Percentiles rank a stretch among this genome's conserved stretches.
These are phyloP conservation scores for Halcyon smyrnensis DNA, from an alignment of 2,797 vertebrate genomes.

Conservation along the genomic window DNA sequence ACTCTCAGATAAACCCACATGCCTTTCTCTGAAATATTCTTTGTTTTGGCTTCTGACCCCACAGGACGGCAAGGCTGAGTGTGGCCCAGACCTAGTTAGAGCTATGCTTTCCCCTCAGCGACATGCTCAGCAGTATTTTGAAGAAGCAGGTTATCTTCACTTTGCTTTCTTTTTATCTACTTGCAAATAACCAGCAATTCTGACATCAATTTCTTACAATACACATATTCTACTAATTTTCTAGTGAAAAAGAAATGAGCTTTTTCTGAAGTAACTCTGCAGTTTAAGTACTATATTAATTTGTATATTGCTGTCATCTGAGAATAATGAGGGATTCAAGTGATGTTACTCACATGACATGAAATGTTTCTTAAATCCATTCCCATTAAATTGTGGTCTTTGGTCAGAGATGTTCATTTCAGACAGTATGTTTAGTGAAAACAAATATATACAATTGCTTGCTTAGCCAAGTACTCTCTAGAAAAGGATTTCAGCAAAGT, in stretches of 20 bases:
- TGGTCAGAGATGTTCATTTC: not conserved
- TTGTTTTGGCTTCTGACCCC: not conserved
- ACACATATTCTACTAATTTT: not conserved
- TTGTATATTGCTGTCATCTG: not conserved
- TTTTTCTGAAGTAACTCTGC: not conserved
- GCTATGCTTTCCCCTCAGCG: not conserved
- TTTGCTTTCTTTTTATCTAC: not conserved
- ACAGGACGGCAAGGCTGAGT: not conserved
- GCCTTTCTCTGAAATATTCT: not conserved
- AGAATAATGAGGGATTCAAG: not conserved
- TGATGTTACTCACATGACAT: not conserved
- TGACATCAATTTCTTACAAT: not conserved
- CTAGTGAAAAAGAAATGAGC: not conserved
- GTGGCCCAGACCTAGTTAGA: too few species aligned
- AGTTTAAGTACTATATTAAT: not conserved
- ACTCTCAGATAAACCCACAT: not conserved
- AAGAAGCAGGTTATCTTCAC: not conserved
- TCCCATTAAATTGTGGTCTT: not conserved
- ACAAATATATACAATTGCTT: not conserved
- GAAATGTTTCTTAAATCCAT: not conserved
- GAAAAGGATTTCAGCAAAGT: not conserved
- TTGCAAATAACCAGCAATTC: not conserved
- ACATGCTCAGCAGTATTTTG: not conserved
- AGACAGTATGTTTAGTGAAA: not conserved
- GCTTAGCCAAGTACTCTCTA: not conserved